Evolutionary conservation across 1,140 invertebrate species (phyloP).

Genomic region (Scaptomyza graminum): DNA sequence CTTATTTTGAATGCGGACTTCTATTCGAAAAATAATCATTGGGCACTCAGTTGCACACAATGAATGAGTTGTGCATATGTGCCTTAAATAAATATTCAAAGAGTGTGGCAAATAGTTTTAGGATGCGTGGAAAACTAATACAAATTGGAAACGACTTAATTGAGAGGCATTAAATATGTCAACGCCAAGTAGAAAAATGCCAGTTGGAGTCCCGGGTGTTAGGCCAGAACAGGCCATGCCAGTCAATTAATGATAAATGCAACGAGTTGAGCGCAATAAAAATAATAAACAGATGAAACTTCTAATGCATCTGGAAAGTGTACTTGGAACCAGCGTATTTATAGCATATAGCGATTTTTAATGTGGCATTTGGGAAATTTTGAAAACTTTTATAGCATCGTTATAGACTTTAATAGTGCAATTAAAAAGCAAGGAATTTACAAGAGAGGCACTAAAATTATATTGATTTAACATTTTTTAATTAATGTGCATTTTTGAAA

Average conservation of each 20-base stretch:
- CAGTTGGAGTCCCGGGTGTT: neutral
- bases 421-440: neutral
- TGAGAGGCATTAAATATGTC: conserved; percentile 53
- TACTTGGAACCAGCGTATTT: neutral
- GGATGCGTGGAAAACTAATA: conserved; percentile 51
- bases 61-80: conserved; percentile 18
- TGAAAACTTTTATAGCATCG: neutral
- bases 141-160: conserved; percentile 50
- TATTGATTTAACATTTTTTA: too few species aligned
- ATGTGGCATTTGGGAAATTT: neutral
- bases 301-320: conserved; percentile 22
- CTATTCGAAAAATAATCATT: conserved; percentile 24
- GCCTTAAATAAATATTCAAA: neutral
- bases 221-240: conserved; percentile 12
- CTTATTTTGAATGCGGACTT: conserved; percentile 17
- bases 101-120: conserved; percentile 17
- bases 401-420: neutral
- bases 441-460: too few species aligned
- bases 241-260: conserved; percentile 47
- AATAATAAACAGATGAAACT: conserved; percentile 9
- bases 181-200: conserved; percentile 7
- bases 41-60: conserved; percentile 15
- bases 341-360: neutral
- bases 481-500: too few species aligned
- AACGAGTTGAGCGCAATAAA: conserved; percentile 15